Evolutionary conservation across 2,113 vertebrate species (phyloP), one percentile per base, ranked within the genome.

Genomic region (Sander lucioperca): DNA sequence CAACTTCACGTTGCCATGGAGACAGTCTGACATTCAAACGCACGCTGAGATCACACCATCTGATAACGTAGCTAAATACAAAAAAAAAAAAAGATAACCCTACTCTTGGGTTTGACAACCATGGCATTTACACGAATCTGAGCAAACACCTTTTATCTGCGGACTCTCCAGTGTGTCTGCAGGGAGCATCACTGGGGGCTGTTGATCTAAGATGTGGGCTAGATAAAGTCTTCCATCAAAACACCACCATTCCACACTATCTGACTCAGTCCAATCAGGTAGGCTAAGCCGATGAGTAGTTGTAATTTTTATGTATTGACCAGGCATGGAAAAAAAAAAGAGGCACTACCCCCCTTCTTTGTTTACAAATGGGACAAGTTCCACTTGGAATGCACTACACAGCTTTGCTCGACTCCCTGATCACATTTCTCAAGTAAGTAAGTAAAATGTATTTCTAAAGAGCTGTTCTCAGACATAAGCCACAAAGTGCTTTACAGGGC

Each of bases 121-220:
- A 21, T 25, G 90, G 92, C 91, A 94, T 94, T 91, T 91, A 93
- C 86, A 82, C 67, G 66, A 91, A 94, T 94, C 91, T 93, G 82
- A 92, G 90, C 84, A 94, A 94, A 94, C 92, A 90, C 5, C 45
- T 73, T 92, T 94, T 93, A 92, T 94, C 90, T 89, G 82, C 36
- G 8, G 80, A 78, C 83, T 67, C 91, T 89, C 78, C 45, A 27
- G 79, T 4, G 86, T 75, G 81, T 83, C 91, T 86, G 90, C 51
- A 53, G 88, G 80, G 87, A 85, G 85, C 80, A 90, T 92, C 91
- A 77, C 72, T 53, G 51, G 65, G 53, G 48, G 62, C 73, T 94
- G 93, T 94, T 94, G 91, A 94, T 91, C 91, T 92, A 90, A 94
- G 92, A 94, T 92, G 86, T 71, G 47, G 15, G 43, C 13, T 10